Evolutionary conservation across 1,140 invertebrate genomes (phyloP), one percentile per base, ranked within the genome.

Genomic region (Penaeus vannamei): DNA sequence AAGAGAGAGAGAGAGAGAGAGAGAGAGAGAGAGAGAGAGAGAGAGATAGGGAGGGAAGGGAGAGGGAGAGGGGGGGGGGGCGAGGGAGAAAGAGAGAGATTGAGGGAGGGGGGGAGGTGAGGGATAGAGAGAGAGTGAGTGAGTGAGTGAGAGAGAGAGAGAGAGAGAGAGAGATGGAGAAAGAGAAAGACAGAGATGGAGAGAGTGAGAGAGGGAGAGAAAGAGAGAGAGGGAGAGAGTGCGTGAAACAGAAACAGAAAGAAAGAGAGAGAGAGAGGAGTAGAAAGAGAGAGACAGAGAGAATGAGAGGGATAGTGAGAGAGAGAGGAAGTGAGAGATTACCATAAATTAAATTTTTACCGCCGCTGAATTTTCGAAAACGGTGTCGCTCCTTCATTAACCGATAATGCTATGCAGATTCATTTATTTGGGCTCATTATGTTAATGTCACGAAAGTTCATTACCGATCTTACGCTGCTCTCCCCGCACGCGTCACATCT

Each of bases 11-110:
- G 80, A 32, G 26, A 53, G 42, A 82, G 26, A 53, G 80, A 82
- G 26, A 29, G 80, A 82, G 53, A 60, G 46, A 82, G 53, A 82
- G 80, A 82, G 53, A 82, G 80, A 82, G 53, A 60, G 80, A 82
- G 53, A 60, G 80, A 82, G 53, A 60, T 46, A 36, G 53, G 53
- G 80, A 82, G 53, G 53, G 36, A 46, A 36, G 59, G 7, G 26
- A 42, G 8, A 22, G 26, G 32, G 59, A 29, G 59, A 53, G 59
- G 32, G 26, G 14, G 59, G 32, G 59, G 3, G 59, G 36, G 2
- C 3, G 1, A 36, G 59, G 2, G 59, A 53, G 59, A 53, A 5
- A 60, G 20, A 2, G 53, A 23, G 20, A 60, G 22, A n/a, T 2
- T 20, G 17, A 29, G 20, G 10, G 1, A 8, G 10, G n/a, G 22